These are phyloP conservation scores for Spea bombifrons DNA, from an alignment of 2,113 vertebrate species.

Conservation along the genomic window DNA sequence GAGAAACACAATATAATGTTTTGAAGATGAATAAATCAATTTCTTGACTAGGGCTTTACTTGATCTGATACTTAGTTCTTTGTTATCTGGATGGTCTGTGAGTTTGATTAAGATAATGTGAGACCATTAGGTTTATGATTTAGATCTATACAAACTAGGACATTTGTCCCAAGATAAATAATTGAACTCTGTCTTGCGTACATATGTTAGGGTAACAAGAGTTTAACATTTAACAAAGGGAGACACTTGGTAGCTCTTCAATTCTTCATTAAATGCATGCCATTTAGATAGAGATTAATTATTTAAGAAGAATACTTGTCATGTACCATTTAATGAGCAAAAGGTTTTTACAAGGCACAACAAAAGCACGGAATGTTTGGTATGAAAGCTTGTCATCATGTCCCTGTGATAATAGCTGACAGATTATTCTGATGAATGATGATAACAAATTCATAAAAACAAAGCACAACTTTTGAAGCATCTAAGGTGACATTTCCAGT, in stretches of 20 bases:
- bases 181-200: conserved; percentile 11
- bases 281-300: conserved; percentile 34
- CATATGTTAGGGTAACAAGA: conserved; percentile 2
- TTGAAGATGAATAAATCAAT: too few species aligned
- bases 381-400: conserved; percentile 33
- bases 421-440: conserved; percentile 34
- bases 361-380: conserved; percentile 33
- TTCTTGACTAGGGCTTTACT: background rate
- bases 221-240: conserved; percentile 35
- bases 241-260: background rate
- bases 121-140: conserved; percentile 10
- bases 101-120: conserved; percentile 12
- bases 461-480: conserved; percentile 23
- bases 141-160: conserved; percentile 1
- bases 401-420: conserved; percentile 33
- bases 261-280: conserved; percentile 31
- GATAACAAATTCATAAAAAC: conserved; percentile 25
- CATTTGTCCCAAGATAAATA: background rate
- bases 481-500: conserved; percentile 16
- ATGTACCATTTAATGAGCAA: conserved; percentile 38
- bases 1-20: too few species aligned
- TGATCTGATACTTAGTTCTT: background rate
- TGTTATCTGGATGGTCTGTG: background rate
- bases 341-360: conserved; percentile 39
- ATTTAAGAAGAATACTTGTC: conserved; percentile 35